Base-by-base conservation (phyloP, 2,888 invertebrate species). In the Dexiosoma caninum region DNA sequence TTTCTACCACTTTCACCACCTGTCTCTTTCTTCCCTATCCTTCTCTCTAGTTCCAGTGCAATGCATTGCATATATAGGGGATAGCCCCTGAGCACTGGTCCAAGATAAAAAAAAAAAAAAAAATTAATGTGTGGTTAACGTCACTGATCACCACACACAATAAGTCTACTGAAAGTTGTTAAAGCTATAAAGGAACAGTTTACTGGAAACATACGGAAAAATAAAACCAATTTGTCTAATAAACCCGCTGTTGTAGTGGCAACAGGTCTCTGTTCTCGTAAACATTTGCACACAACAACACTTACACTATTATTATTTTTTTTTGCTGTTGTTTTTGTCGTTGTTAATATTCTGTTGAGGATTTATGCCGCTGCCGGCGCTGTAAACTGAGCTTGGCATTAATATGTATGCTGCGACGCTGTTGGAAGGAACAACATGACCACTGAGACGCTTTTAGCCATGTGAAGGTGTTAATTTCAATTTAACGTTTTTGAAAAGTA, bases 401-500 rank as follows among this genome's bases (percentile, higher is more conserved):
- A n/a, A n/a, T n/a, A n/a, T n/a, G 16, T 19, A 49, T 35, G 42
- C 35, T 57, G 44, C 46, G 16, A 53, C 35, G 37, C 40, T 44
- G 49, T 49, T 59, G 27, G 57, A 51, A 57, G 60, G n/a, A 53
- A 51, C 53, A 69, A 74, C 75, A 79, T 74, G 62, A 74, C 77
- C 71, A 74, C 71, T 75, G 82, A 79, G 81, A 78, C 82, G 82
- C 79, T 83, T 83, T 82, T 81, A 82, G 81, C 81, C 82, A 81
- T 77, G 75, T 69, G 78, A 83, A 83, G 84, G 84, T 84, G 84
- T 83, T 83, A 84, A 84, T 84, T 84, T 84, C 81, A 83, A 81
- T 83, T 84, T 75, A 79, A 74, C 72, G 75, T 79, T 82, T 80
- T 72, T 62, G n/a, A 75, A 74, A 81, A 81, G 82, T 83, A 83